Percentiles rank a stretch among this genome's conserved stretches.
phyloP scores from a whole-genome alignment of 1,140 invertebrate genomes.

The Octopus bimaculoides region DNA sequence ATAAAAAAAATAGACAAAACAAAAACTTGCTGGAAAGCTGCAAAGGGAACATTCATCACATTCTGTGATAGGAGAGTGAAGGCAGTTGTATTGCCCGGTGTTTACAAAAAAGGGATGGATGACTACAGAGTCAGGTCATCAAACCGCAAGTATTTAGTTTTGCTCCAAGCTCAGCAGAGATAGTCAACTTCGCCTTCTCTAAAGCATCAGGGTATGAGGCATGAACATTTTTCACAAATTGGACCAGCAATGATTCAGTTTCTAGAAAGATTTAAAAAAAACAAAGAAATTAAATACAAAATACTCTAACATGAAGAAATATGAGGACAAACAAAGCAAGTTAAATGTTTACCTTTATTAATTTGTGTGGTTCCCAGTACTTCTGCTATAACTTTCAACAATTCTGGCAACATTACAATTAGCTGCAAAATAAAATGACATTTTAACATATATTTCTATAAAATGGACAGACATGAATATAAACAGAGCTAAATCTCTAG shows the following conservation, averaged over 20 bases:
- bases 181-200: conserved; percentile 21
- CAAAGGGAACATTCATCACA: no score
- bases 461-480: background rate
- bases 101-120: background rate
- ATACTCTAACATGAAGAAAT: background rate
- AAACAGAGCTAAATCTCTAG: no score
- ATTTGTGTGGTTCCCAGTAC: conserved; percentile 32
- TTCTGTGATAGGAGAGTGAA: no score
- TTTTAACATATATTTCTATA: background rate
- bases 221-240: conserved; percentile 37
- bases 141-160: conserved; percentile 32
- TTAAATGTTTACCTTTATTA: conserved; percentile 26
- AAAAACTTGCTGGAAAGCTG: no score
- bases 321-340: background rate
- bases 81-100: no score
- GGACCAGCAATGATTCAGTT: conserved; percentile 32
- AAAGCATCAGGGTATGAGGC: conserved; percentile 30
- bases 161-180: conserved; percentile 24
- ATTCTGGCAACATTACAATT: conserved; percentile 25
- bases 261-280: conserved; percentile 28
- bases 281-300: background rate
- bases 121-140: background rate
- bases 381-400: conserved; percentile 24
- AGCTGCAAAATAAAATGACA: conserved; percentile 24
- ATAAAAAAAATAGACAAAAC: no score